Evolutionary conservation across 2,888 invertebrate genomes (phyloP), one percentile per base, ranked within the genome.

Genomic region (Vanessa cardui): DNA sequence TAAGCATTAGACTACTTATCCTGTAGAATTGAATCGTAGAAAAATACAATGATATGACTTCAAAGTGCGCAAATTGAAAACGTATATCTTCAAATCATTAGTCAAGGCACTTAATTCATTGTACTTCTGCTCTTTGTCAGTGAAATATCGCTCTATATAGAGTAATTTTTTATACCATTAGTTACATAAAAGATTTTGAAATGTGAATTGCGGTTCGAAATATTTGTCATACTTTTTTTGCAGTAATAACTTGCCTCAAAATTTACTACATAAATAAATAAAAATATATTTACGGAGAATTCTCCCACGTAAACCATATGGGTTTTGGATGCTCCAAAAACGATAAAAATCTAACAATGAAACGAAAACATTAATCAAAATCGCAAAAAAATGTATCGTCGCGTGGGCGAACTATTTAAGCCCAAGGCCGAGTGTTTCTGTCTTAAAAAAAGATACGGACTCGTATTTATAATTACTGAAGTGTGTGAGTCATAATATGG

Each of bases 361-460:
- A 73, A 75, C 74, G 73, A 77, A 74, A 74, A 72, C 86, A 90
- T 89, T 87, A 86, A 90, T 90, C 89, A 89, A 88, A 86, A 85
- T 83, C 83, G 85, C 86, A 89, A 88, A 89, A 88, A 89, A 87
- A 31, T 80, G 75, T 75, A 74, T 74, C 76, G 77, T 75, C 79
- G 85, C 80, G 85, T 86, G 86, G 86, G 87, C 79, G 83, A 31
- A 21, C 21, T 21, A 54, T 31, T 54, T 54, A 54, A 33, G 8
- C n/a, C 9, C 54, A 54, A 54, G 54, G 26, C 31, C 15, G 26
- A 15, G 50, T 4, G 12, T 20, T 21, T 21, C 20, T 15, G 15
- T 7, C 15, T 21, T 50, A 20, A 12, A 39, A 39, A 39, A 39
- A 39, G 1, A 12, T 39, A 12, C 26, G 26, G 2, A 26, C 26